Base-by-base conservation (phyloP, 2,113 vertebrate genomes). In the Lepisosteus osseus region DNA sequence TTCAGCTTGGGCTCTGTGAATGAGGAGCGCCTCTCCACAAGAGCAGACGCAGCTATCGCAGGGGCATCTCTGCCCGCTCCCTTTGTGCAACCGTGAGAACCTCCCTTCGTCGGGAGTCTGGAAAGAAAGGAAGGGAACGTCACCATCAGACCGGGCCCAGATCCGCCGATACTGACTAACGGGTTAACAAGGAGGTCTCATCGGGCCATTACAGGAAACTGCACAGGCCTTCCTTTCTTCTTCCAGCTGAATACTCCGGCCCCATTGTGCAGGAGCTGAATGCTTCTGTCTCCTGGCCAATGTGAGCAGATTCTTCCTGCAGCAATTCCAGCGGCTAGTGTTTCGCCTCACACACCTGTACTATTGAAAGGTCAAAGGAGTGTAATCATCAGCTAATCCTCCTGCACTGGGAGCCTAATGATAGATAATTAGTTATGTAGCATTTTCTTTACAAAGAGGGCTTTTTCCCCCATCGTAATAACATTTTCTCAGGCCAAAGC, bases 381-480 rank as follows among this genome's bases (percentile, higher is more conserved):
- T 88, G 78, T 89, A 92, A 91, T 91, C 88, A 83, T 79, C 84
- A 84, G 85, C 79, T 90, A 90, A 91, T 91, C 90, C 90, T 29
- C 84, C 83, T 79, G 79, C 78, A 76, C 87, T 83, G 15, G 77
- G 86, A 85, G 89, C 86, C 86, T 90, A 92, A 92, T 91, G 89
- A 90, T 82, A 83, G 81, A 83, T 92, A 90, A 92, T 92, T 91
- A 90, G 88, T 87, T 84, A 83, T 84, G 79, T 70, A 59, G 79
- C 81, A 66, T 77, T 75, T 61, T 68, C 65, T 41, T 11, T 70
- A 91, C 91, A 91, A 92, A 91, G 88, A 85, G 72, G 66, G 77
- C 84, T 84, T 86, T 86, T 89, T 76, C 77, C 62, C 56, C 45
- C 59, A 54, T 42, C 61, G 17, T 45, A 54, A 45, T 65, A 17